phyloP scores from a whole-genome alignment of 1,140 invertebrate species.

The Bemisia tabaci region DNA sequence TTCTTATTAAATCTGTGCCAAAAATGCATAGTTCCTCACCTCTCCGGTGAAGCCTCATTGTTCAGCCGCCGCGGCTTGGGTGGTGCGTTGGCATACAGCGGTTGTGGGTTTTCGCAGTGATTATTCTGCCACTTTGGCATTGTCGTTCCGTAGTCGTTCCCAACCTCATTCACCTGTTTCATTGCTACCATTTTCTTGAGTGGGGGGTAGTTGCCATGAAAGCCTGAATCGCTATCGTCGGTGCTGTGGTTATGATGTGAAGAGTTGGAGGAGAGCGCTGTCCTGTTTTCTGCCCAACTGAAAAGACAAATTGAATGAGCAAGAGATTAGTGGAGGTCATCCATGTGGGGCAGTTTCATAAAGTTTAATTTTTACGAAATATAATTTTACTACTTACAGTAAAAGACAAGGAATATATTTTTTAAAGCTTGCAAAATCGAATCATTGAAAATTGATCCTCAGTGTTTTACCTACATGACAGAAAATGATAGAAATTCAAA shows the following conservation, averaged over 20 bases:
- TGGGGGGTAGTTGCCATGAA: conserved; percentile 12
- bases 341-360: no score
- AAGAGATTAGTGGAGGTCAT: no score
- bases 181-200: not conserved
- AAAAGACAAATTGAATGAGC: conserved; percentile 3
- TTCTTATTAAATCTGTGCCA: no score
- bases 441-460: no score
- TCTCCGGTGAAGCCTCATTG: conserved; percentile 26
- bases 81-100: conserved; percentile 76
- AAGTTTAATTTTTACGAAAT: no score
- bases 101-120: conserved; percentile 24
- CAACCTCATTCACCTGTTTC: not conserved
- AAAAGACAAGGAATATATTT: no score
- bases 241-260: conserved; percentile 23
- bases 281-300: conserved; percentile 26
- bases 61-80: conserved; percentile 61
- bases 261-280: conserved; percentile 16
- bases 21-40: not conserved
- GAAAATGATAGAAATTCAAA: no score
- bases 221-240: conserved; percentile 18
- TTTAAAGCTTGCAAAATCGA: no score
- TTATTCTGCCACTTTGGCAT: conserved; percentile 8
- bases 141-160: not conserved
- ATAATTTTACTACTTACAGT: no score
- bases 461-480: no score